A percentile compares a stretch with the other conserved stretches of the same genome.
Evolutionary conservation across 2,797 vertebrate species (phyloP).

Genomic region (Cercopithecus hamlyni): DNA sequence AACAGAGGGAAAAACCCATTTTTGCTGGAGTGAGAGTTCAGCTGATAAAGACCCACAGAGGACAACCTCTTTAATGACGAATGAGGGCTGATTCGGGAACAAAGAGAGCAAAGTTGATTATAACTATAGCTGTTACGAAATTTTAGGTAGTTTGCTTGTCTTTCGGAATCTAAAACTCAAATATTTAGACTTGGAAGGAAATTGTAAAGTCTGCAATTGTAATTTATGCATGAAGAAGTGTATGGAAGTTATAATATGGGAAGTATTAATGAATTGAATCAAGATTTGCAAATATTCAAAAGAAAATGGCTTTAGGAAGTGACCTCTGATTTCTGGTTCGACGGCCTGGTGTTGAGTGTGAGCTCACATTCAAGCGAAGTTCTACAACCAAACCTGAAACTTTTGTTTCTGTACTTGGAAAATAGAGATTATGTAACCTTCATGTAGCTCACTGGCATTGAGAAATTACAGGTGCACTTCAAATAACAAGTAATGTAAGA

Average conservation of each 20-base stretch:
- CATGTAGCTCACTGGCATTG: not conserved
- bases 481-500: not conserved
- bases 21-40: not conserved
- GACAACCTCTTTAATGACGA: not conserved
- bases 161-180: not conserved
- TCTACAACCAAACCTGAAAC: not conserved
- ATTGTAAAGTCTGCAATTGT: not conserved
- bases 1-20: not conserved
- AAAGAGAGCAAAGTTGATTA: not conserved
- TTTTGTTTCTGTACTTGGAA: not conserved
- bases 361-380: not conserved
- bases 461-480: not conserved
- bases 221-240: not conserved
- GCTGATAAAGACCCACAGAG: not conserved
- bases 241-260: not conserved
- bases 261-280: not conserved
- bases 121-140: not conserved
- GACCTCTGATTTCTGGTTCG: not conserved
- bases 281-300: not conserved
- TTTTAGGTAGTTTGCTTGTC: not conserved
- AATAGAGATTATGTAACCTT: not conserved
- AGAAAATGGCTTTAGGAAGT: not conserved
- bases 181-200: constrained; percentile 1
- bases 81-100: not conserved
- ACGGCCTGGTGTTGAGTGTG: not conserved